Percentiles rank a stretch among this genome's conserved stretches.
phyloP scores from a whole-genome alignment of 2,888 invertebrate species.

The Orthosia gracilis region DNA sequence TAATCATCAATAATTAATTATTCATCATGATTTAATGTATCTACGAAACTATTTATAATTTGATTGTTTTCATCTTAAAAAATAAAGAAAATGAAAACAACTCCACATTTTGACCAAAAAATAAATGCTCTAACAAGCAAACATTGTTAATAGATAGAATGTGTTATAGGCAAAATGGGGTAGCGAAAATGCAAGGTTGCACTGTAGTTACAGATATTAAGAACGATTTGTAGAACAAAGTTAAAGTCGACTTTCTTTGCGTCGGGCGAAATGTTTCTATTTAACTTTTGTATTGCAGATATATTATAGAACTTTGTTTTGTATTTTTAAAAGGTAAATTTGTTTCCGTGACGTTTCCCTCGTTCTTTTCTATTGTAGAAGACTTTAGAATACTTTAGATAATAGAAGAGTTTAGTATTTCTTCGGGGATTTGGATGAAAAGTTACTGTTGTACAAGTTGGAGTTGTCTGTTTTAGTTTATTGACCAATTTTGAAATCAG shows the following conservation, averaged over 20 bases:
- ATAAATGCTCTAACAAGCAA: constrained; percentile 26
- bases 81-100: not conserved
- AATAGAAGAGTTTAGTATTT: constrained; percentile 17
- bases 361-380: constrained; percentile 20
- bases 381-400: constrained; percentile 29
- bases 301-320: constrained; percentile 48
- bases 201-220: constrained; percentile 67
- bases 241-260: constrained; percentile 50
- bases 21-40: not conserved
- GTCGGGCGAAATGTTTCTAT: constrained; percentile 61
- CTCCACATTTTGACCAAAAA: no score
- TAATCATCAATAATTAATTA: no score
- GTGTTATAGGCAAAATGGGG: constrained; percentile 64
- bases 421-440: constrained; percentile 31
- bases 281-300: constrained; percentile 62
- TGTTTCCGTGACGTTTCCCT: constrained; percentile 31
- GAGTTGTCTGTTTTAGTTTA: not conserved
- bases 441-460: constrained; percentile 6
- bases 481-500: not conserved
- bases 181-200: constrained; percentile 71
- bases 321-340: constrained; percentile 51
- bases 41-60: no score
- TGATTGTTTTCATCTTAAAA: no score
- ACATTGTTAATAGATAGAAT: constrained; percentile 64
- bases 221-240: constrained; percentile 72